These are phyloP conservation scores for Brevimyrus niger DNA, from an alignment of 2,113 vertebrate genomes.

Conservation along the genomic window DNA sequence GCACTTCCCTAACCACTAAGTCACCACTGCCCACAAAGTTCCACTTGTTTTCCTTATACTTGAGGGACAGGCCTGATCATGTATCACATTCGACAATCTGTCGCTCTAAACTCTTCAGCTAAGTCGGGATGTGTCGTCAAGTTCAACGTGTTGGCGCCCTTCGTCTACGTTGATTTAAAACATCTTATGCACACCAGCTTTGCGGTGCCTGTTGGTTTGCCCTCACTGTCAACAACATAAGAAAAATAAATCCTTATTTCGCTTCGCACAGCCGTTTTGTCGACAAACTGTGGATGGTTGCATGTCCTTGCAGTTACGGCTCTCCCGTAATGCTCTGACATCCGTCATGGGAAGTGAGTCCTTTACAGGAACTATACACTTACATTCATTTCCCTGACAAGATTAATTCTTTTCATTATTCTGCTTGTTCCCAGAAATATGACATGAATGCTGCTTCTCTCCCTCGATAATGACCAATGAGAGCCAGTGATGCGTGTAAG, in stretches of 20 bases:
- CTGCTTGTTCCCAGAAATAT: neutral
- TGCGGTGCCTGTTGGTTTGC: neutral
- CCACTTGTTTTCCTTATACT: neutral
- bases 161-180: neutral
- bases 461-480: neutral
- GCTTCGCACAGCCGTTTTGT: neutral
- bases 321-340: no score
- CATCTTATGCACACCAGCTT: neutral
- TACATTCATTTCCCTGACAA: neutral
- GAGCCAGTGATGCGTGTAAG: neutral
- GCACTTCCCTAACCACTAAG: no score
- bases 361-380: neutral
- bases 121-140: no score
- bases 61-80: neutral
- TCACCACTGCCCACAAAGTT: no score
- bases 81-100: neutral
- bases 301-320: neutral
- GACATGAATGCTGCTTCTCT: neutral
- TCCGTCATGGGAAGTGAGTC: no score
- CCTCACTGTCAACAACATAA: neutral
- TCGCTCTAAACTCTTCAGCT: neutral
- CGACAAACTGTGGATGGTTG: neutral
- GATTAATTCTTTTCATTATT: neutral
- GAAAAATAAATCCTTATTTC: neutral
- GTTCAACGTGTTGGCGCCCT: neutral